Evolutionary conservation across 2,797 vertebrate genomes (phyloP), one percentile per base, ranked within the genome.

Genomic region (Enteromius afrohamiltoni): DNA sequence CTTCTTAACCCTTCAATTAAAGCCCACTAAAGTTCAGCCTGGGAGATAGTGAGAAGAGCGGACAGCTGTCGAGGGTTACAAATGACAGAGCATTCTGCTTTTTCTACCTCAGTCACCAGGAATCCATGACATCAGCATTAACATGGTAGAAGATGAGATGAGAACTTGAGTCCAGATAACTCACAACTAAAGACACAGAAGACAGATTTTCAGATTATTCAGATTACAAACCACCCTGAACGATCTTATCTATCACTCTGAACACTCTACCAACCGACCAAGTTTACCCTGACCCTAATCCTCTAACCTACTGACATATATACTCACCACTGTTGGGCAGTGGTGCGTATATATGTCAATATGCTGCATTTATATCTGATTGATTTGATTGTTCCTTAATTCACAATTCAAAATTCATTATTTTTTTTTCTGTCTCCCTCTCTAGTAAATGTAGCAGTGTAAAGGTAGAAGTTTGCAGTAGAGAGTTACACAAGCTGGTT

Each of bases 101-200:
- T 75, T 85, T 84, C 85, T 58, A 51, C 86, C 87, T 92, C 91
- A 94, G 88, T 90, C 88, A 89, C 89, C 84, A 91, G 90, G 91
- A 93, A 93, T 94, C 90, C 83, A 92, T 94, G 90, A 93, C 88
- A 87, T 93, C 91, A 93, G 69, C 88, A 86, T 58, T 49, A 55
- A 62, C 55, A 47, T 42, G 51, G 53, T 19, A 2, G 31, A 47
- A 55, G 21, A 58, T 80, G 51, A 37, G 23, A 21, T n/a, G 64
- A 40, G 37, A 62, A 13, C 58, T 62, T 29, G 23, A 62, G 23
- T 62, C 58, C 58, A 62, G 23, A 62, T 62, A 23, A 62, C 58
- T 29, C 13, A 29, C 58, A 62, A 29, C 58, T 29, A 29, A 23
- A 62, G 23, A 29, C 23, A 14, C 26, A 60, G 4, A 60, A 40